Conservation (phyloP, 2,113 vertebrate genomes). For the Cervus canadensis region DNA sequence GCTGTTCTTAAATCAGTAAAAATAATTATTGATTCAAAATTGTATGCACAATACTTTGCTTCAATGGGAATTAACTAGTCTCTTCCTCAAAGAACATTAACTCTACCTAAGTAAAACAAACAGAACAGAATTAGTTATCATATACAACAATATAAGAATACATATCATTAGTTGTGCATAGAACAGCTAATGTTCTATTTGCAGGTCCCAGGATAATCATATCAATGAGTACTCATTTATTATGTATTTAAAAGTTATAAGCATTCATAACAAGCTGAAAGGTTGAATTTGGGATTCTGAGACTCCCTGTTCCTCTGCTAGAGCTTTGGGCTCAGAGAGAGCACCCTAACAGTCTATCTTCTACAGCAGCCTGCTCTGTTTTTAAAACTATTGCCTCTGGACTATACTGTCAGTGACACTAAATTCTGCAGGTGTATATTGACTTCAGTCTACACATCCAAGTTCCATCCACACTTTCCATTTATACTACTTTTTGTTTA, state of each 20-base stretch:
- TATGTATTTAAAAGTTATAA: background rate
- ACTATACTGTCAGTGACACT: background rate
- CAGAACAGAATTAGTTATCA: background rate
- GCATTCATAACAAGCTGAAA: background rate
- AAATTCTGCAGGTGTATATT: background rate
- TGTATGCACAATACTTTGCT: background rate
- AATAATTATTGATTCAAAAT: background rate
- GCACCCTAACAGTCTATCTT: fast-evolving
- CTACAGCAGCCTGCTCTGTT: background rate
- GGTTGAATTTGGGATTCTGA: background rate
- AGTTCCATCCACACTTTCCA: background rate
- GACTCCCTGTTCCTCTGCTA: background rate
- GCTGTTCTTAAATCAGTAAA: background rate
- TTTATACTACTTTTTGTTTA: background rate
- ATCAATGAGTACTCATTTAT: background rate
- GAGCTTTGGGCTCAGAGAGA: background rate
- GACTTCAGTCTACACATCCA: background rate
- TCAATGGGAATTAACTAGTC: background rate
- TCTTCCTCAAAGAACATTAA: background rate
- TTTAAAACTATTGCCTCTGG: background rate
- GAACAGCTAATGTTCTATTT: background rate
- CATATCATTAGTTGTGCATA: background rate
- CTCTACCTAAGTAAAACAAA: background rate
- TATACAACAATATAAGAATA: background rate
- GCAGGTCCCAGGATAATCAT: background rate